These are phyloP conservation scores for Drosophila grimshawi DNA, from an alignment of 1,140 invertebrate species.

Conservation along the genomic window DNA sequence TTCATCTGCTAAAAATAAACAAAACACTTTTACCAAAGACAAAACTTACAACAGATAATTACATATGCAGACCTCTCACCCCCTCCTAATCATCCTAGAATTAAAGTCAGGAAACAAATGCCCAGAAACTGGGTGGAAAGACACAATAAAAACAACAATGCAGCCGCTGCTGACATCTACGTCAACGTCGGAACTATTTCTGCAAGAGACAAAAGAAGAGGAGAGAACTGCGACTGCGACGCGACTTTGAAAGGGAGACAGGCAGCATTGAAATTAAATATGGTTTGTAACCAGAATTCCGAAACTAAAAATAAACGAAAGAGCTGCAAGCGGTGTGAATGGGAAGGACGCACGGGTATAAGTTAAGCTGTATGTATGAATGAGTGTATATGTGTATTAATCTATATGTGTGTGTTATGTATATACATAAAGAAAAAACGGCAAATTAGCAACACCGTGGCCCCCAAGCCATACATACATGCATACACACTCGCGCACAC, in stretches of 20 bases:
- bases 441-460: slow-evolving; percentile 19
- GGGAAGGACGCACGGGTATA: background rate
- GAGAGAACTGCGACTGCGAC: slow-evolving; percentile 15
- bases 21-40: too few relatives aligned
- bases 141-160: slow-evolving; percentile 15
- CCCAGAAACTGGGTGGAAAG: background rate
- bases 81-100: slow-evolving; percentile 29
- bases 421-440: background rate
- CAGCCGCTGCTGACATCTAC: slow-evolving; percentile 5
- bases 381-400: slow-evolving; percentile 22
- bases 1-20: too few relatives aligned
- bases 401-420: background rate
- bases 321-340: slow-evolving; percentile 23
- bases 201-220: slow-evolving; percentile 56
- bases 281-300: slow-evolving; percentile 72
- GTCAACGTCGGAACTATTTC: slow-evolving; percentile 54
- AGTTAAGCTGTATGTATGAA: too few relatives aligned
- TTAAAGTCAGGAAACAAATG: slow-evolving; percentile 9
- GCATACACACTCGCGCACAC: background rate
- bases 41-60: too few relatives aligned
- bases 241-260: slow-evolving; percentile 9
- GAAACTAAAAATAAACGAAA: slow-evolving; percentile 78
- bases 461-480: background rate
- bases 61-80: too few relatives aligned
- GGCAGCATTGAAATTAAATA: slow-evolving; percentile 67